Base-by-base conservation (phyloP, 2,797 vertebrate genomes). In the Rhyacichthys aspro region DNA sequence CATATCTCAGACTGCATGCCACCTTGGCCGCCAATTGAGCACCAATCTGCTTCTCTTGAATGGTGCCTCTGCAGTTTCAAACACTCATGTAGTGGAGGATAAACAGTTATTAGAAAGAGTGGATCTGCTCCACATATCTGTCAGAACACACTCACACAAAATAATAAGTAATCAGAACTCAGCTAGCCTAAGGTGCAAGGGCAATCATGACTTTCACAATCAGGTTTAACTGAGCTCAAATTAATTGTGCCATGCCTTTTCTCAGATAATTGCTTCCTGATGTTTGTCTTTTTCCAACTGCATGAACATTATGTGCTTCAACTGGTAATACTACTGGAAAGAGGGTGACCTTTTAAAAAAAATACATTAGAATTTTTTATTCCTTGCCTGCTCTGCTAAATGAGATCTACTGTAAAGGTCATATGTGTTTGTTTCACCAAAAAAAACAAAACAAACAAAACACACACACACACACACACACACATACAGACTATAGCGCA, bases 301-400 rank as follows among this genome's bases (percentile, higher is more conserved):
- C 52, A 74, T 43, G 58, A 76, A 59, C 68, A 71, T 28, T 64
- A 39, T 67, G 43, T 9, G 44, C 55, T 61, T 50, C 42, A 68
- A 64, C 70, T 47, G 67, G 33, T 18, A 67, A 67, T 60, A 65
- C 23, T 62, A 48, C 54, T 46, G 60, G 55, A 70, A 78, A 74
- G 17, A 76, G 28, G 14, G n/a, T 79, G 82, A 89, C 86, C 83
- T 88, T 87, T 87, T n/a, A n/a, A 46, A 58, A 67, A 72, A 60
- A 72, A 47, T 46, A 71, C 67, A 80, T 83, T 76, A 78, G 69
- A 83, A 81, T 80, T 76, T n/a, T 76, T 62, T 59, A 78, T 86
- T 59, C 9, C 28, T 86, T 64, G 82, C 53, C 59, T 79, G 67
- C 52, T 67, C 63, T 55, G 63, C 58, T 77, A 67, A 79, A 74